Percentiles rank a stretch among this genome's conserved stretches.
Evolutionary conservation across 2,113 vertebrate species (phyloP).

Genomic region (Notothenia coriiceps): DNA sequence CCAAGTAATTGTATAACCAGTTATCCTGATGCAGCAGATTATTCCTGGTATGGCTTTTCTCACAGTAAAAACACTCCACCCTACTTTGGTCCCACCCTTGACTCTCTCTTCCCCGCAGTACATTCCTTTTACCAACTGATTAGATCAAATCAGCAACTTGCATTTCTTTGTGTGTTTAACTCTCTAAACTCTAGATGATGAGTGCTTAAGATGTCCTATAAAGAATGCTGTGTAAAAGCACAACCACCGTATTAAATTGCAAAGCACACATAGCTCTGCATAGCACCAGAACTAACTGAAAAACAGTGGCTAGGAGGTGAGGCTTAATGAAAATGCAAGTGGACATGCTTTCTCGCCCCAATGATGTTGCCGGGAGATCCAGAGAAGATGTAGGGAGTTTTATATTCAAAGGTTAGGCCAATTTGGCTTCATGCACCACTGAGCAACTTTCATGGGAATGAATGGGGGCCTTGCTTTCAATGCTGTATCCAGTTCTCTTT

Average conservation of each 20-base stretch:
- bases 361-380: too few relatives aligned
- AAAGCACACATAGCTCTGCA: neutral
- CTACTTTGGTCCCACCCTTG: slow-evolving; percentile 26
- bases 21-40: slow-evolving; percentile 11
- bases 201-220: neutral
- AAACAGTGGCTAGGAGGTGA: neutral
- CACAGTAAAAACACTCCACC: slow-evolving; percentile 2
- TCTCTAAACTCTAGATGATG: neutral
- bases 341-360: too few relatives aligned
- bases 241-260: neutral
- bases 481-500: too few relatives aligned
- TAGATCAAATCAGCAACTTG: slow-evolving; percentile 30
- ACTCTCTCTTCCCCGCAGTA: slow-evolving; percentile 16
- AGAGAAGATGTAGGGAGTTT: too few relatives aligned
- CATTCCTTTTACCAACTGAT: slow-evolving; percentile 48
- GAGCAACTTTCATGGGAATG: too few relatives aligned
- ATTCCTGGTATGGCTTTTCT: slow-evolving; percentile 19
- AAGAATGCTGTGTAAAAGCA: neutral
- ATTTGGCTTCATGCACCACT: too few relatives aligned
- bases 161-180: neutral
- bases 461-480: too few relatives aligned
- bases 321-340: too few relatives aligned
- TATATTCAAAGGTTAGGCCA: too few relatives aligned
- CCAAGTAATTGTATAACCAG: slow-evolving; percentile 14
- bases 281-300: neutral